Base-by-base conservation (phyloP, 53 echinoderm and acorn worm genomes). In the Holothuria leucospilota region DNA sequence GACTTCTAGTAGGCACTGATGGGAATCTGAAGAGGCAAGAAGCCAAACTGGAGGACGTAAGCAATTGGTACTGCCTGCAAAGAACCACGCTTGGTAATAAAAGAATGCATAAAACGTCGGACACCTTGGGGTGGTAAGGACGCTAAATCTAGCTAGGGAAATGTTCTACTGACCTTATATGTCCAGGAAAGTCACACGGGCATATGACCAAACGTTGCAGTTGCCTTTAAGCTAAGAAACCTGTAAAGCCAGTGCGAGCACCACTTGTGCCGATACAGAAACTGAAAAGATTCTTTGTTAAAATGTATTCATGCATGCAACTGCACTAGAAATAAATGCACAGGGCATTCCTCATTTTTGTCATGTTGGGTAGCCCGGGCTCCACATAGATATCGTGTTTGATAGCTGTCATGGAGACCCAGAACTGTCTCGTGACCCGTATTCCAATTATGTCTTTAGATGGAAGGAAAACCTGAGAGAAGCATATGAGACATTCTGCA, bases 81-180 rank as follows among this genome's bases (percentile, higher is more conserved):
- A 25, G 63, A 7, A 63, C 63, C 63, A 13, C 12, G n/a, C 4
- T 11, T 25, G n/a, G 63, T 63, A 21, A 4, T 23, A 6, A 63
- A 63, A 63, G 63, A 63, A 63, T 25, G 6, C 63, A 63, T 13
- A 13, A 21, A 53, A 92, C 41, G 89, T 89, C 86, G 92, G 92
- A 29, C 89, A 92, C 64, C 87, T 92, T 24, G 92, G 92, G 28
- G 61, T 80, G 51, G 81, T 84, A 12, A 13, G 86, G 64, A 85
- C 85, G 13, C n/a, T 86, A 1, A 66, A 89, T 21, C 70, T 89
- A 61, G 85, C 81, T 38, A 68, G 86, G n/a, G 81, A 89, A 2
- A 25, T 86, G 20, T 89, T 90, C 82, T 90, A 87, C 84, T 93
- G 86, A 90, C 92, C 89, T 15, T 51, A 63, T 21, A 86, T 90